Conservation (phyloP, 2,888 invertebrate species). For the Brenthis hecate region DNA sequence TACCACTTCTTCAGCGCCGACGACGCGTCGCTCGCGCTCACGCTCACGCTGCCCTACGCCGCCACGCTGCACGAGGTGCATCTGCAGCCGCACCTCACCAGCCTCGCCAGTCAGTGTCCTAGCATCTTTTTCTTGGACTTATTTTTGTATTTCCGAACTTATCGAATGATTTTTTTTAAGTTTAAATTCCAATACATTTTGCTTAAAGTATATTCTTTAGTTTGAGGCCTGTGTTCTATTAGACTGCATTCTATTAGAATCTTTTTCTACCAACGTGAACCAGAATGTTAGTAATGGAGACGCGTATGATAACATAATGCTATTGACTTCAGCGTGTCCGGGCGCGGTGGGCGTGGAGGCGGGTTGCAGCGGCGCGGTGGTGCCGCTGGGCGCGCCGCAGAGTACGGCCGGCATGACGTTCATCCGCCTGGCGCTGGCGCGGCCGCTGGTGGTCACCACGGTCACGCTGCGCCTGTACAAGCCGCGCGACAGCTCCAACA, state of each 20-base stretch:
- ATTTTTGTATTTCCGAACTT: too few species aligned
- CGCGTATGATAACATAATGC: too few species aligned
- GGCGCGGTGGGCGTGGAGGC: slow-evolving; percentile 94
- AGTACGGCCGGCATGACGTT: slow-evolving; percentile 93
- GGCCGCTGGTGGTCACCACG: slow-evolving; percentile 92
- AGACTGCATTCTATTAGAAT: too few species aligned
- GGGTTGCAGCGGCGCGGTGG: slow-evolving; percentile 89
- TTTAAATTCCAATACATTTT: too few species aligned
- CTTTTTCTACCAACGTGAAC: too few species aligned
- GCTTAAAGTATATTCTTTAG: too few species aligned
- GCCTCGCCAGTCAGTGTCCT: slow-evolving; percentile 85
- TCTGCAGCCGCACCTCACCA: slow-evolving; percentile 92
- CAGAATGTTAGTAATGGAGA: too few species aligned
- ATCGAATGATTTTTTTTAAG: background rate
- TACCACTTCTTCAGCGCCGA: slow-evolving; percentile 96
- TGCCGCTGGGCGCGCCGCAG: slow-evolving; percentile 93
- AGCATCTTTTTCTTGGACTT: too few species aligned
- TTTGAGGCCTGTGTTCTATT: too few species aligned
- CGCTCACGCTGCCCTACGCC: slow-evolving; percentile 93
- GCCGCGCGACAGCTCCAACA: slow-evolving; percentile 93
- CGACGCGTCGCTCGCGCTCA: slow-evolving; percentile 93
- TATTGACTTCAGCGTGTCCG: slow-evolving; percentile 86
- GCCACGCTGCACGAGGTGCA: slow-evolving; percentile 94
- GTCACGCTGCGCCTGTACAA: slow-evolving; percentile 89
- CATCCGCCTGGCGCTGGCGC: slow-evolving; percentile 91